Evolutionary conservation across 1,140 invertebrate species (phyloP).

Genomic region (Araneus ventricosus): DNA sequence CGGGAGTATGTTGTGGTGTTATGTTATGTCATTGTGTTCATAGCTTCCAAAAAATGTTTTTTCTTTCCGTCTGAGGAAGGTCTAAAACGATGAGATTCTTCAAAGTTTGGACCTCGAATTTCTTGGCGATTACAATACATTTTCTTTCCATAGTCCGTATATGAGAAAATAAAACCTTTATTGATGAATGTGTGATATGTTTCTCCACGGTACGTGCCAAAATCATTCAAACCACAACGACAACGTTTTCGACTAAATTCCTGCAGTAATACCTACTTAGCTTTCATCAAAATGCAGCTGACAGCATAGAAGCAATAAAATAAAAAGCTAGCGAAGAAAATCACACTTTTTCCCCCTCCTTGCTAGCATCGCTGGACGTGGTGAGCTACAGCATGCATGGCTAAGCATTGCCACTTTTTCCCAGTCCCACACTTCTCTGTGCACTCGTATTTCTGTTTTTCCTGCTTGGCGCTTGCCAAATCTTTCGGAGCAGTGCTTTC

Average conservation of each 20-base stretch:
- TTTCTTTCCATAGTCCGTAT: too few relatives aligned
- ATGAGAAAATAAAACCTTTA: too few relatives aligned
- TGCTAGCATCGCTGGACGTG: neutral
- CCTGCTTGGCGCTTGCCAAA: conserved; percentile 54
- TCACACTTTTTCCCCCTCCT: neutral
- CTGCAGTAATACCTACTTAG: neutral
- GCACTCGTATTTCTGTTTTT: neutral
- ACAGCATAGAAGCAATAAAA: conserved; percentile 1
- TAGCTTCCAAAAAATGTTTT: too few relatives aligned
- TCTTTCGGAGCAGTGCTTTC: conserved; percentile 61
- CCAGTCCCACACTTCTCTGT: neutral
- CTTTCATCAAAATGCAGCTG: conserved; percentile 54
- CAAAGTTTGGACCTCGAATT: too few relatives aligned
- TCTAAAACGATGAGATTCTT: too few relatives aligned
- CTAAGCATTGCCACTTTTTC: conserved; percentile 43
- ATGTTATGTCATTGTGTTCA: too few relatives aligned
- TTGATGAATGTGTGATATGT: too few relatives aligned
- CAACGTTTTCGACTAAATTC: neutral
- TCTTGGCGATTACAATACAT: too few relatives aligned
- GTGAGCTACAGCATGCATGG: conserved; percentile 46
- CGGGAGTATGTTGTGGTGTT: too few relatives aligned
- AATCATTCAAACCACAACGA: neutral
- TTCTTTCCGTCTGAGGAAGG: too few relatives aligned
- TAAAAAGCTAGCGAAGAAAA: neutral
- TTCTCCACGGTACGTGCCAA: neutral